These are phyloP conservation scores for Stegodyphus mimosarum DNA, from an alignment of 1,140 invertebrate genomes.

Conservation along the genomic window DNA sequence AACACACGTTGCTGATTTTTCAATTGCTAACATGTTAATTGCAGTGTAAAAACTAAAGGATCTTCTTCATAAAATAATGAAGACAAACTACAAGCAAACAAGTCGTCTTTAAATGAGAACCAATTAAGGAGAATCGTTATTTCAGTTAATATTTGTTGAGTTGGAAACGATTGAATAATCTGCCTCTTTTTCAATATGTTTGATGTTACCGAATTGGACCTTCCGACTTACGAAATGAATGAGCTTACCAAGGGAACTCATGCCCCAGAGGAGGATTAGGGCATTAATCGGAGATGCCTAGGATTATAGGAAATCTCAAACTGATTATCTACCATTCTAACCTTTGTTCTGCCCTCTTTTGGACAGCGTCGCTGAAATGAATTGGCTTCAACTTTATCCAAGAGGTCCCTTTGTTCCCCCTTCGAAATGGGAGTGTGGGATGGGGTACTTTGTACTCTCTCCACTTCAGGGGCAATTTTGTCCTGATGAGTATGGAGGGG, in stretches of 20 bases:
- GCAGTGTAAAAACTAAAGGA: too few relatives aligned
- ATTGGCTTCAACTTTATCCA: slow-evolving; percentile 19
- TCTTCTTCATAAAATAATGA: too few relatives aligned
- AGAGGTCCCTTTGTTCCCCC: background rate
- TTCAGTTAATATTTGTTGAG: too few relatives aligned
- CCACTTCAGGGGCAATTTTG: background rate
- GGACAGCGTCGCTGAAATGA: slow-evolving; percentile 17
- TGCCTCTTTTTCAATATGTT: too few relatives aligned
- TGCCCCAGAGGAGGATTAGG: slow-evolving; percentile 15
- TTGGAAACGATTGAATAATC: too few relatives aligned
- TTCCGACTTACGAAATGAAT: too few relatives aligned
- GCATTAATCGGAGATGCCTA: background rate
- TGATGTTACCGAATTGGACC: too few relatives aligned
- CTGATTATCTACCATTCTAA: slow-evolving; percentile 53
- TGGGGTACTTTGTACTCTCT: background rate
- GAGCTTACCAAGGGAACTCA: background rate
- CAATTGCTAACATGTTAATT: too few relatives aligned
- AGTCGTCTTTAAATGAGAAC: too few relatives aligned
- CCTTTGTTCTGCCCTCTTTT: slow-evolving; percentile 36
- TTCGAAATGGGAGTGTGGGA: background rate
- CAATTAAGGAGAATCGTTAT: too few relatives aligned
- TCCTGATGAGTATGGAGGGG: slow-evolving; percentile 6
- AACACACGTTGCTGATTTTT: too few relatives aligned
- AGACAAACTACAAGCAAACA: too few relatives aligned
- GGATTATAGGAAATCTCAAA: slow-evolving; percentile 52